A percentile compares a stretch with the other conserved stretches of the same genome.
phyloP scores from a whole-genome alignment of 2,888 invertebrate species.

The Mantis religiosa region DNA sequence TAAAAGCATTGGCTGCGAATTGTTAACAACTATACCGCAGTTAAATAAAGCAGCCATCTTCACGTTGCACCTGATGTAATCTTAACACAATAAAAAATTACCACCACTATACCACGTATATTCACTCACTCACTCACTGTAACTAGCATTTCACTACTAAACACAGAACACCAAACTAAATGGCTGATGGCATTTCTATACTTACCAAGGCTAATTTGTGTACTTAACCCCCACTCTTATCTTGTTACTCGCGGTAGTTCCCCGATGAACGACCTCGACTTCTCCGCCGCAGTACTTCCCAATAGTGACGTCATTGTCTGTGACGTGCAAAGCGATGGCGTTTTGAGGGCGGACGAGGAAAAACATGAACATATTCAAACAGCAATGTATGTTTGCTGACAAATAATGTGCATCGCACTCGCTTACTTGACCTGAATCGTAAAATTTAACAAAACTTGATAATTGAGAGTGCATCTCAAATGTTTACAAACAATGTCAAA shows the following conservation, averaged over 20 bases:
- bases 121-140: not conserved
- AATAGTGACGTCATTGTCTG: not conserved
- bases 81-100: not conserved
- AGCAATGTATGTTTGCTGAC: not conserved
- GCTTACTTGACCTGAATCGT: too few relatives aligned
- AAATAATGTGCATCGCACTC: too few relatives aligned
- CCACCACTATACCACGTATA: not conserved
- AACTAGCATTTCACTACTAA: not conserved
- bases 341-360: not conserved
- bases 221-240: not conserved
- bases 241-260: not conserved
- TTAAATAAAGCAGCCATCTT: not conserved
- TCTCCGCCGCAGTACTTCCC: not conserved
- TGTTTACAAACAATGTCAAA: too few relatives aligned
- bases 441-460: too few relatives aligned
- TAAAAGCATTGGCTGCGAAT: not conserved
- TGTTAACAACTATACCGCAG: not conserved
- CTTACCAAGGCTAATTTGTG: not conserved
- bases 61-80: not conserved
- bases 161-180: too few relatives aligned
- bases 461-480: too few relatives aligned
- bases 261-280: slow-evolving; percentile 7
- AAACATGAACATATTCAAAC: not conserved
- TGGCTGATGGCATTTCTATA: not conserved
- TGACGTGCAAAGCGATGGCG: not conserved